Base-by-base conservation (phyloP, 2,113 vertebrate species). In the Falco punctatus region DNA sequence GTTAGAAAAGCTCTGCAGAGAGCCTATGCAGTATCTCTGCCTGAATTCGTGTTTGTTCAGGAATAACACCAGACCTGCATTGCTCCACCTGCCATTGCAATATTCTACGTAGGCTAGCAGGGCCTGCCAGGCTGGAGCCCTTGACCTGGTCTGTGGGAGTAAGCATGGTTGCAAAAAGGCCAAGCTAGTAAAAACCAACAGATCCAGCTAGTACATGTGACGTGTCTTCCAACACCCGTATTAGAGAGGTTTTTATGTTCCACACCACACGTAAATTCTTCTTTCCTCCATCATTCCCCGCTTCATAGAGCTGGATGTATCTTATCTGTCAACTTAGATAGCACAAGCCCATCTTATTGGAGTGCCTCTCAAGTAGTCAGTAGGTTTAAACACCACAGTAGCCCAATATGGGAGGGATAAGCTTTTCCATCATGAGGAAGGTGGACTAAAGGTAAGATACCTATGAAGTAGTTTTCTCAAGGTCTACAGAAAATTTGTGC, bases 81-180 rank as follows among this genome's bases (percentile, higher is more conserved):
- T 61, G 23, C 28, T 80, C 16, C 15, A 38, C 0, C 0, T 24
- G 46, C 16, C n/a, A 35, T 9, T 55, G n/a, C 42, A 54, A 5
- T 20, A 16, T 35, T 61, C 42, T 14, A 0, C 35, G 17, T 52
- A 8, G 6, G 26, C 16, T 8, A 48, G 33, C 26, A 30, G 72
- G 38, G 44, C 10, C 27, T 59, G 32, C 18, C 19, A 49, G 49
- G n/a, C 42, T 44, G 22, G 78, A 92, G 58, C 19, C 27, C 33
- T 30, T 49, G 51, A 46, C 24, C 54, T 22, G 13, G 9, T 40
- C 49, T 89, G 61, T 62, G 46, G 21, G 15, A 54, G 8, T 52
- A 78, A 22, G 27, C 32, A 42, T 17, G 4, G 11, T 2, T 65
- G 16, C 40, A 52, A 19, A 74, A 92, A 57, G 23, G 54, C 18